Conservation (phyloP, 2,888 invertebrate genomes). For the Hedya salicella region DNA sequence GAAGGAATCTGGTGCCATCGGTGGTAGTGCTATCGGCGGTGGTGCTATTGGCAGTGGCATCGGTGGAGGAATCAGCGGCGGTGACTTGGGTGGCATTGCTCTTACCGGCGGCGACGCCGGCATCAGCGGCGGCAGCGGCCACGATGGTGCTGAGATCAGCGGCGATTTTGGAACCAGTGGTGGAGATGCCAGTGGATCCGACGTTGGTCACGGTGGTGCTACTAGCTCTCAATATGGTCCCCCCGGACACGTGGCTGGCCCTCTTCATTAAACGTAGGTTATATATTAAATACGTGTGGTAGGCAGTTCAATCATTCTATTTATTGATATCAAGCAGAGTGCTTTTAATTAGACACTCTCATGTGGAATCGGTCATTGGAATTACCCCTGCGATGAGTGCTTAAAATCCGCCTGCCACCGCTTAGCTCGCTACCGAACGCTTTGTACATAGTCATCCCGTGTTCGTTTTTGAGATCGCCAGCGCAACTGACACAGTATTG, state of each 20-base stretch:
- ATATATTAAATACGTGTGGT: slow-evolving; percentile 57
- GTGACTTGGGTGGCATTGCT: slow-evolving; percentile 52
- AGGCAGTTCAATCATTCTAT: slow-evolving; percentile 60
- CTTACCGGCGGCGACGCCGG: slow-evolving; percentile 59
- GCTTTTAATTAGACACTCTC: not conserved
- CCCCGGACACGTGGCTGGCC: slow-evolving; percentile 80
- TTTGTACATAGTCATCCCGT: slow-evolving; percentile 74
- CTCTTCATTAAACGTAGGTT: slow-evolving; percentile 71
- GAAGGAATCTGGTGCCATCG: slow-evolving; percentile 75
- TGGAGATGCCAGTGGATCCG: slow-evolving; percentile 60
- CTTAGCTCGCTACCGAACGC: slow-evolving; percentile 62
- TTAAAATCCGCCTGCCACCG: slow-evolving; percentile 52
- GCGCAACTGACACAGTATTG: slow-evolving; percentile 58
- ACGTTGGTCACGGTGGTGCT: slow-evolving; percentile 65
- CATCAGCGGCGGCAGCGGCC: slow-evolving; percentile 58
- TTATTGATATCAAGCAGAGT: slow-evolving; percentile 54
- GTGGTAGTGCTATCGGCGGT: slow-evolving; percentile 68
- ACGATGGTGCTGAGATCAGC: slow-evolving; percentile 65
- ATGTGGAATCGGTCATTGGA: slow-evolving; percentile 2
- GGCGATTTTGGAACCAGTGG: slow-evolving; percentile 70
- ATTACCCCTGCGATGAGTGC: slow-evolving; percentile 7
- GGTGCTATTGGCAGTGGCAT: no score
- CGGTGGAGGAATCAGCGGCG: slow-evolving; percentile 57
- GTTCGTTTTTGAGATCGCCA: slow-evolving; percentile 60
- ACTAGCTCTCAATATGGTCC: slow-evolving; percentile 82